These are phyloP conservation scores for Pedionomus torquatus DNA, from an alignment of 2,113 vertebrate genomes.

Conservation along the genomic window DNA sequence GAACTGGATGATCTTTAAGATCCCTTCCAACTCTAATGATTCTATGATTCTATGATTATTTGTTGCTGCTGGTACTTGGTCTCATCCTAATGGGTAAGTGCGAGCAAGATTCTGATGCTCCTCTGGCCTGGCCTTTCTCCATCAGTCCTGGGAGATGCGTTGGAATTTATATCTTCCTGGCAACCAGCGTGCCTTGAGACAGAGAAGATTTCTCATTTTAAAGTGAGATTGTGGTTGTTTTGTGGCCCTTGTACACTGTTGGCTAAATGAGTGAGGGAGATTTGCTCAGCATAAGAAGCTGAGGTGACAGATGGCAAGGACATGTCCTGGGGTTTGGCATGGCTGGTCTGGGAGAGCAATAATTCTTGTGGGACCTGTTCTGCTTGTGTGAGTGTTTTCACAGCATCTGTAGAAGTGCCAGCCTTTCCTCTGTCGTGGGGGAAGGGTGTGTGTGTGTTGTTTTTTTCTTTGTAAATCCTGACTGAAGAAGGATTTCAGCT, in stretches of 20 bases:
- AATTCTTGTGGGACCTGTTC: neutral
- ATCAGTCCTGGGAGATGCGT: neutral
- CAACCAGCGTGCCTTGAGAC: neutral
- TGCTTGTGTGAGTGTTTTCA: neutral
- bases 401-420: neutral
- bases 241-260: neutral
- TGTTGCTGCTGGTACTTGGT: neutral
- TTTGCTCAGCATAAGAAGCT: neutral
- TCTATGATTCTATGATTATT: neutral
- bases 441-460: no score
- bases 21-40: no score
- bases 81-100: neutral
- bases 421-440: neutral
- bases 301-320: conserved; percentile 14
- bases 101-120: neutral
- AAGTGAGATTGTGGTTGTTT: neutral
- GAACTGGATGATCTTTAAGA: no score
- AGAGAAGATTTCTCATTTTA: neutral
- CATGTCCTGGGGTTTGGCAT: neutral
- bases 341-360: neutral
- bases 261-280: neutral
- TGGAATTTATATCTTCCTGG: neutral
- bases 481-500: neutral
- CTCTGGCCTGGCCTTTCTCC: neutral
- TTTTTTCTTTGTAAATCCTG: neutral